These are phyloP conservation scores for Spisula solida DNA, from an alignment of 2,888 invertebrate genomes.

Conservation along the genomic window DNA sequence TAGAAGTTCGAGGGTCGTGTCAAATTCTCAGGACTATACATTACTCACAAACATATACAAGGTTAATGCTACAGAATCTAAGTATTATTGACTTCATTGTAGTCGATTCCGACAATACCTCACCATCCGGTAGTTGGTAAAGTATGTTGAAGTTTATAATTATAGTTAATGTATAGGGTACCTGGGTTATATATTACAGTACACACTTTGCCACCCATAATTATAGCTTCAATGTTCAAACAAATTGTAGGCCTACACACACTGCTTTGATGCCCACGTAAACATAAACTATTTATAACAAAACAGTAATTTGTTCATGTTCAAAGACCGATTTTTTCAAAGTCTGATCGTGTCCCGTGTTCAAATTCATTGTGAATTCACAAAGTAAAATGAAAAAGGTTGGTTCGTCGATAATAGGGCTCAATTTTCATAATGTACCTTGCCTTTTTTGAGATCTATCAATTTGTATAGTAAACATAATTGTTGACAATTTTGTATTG, in stretches of 20 bases:
- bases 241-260: neutral
- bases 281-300: neutral
- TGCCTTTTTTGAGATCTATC: neutral
- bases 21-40: too few species aligned
- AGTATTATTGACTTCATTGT: conserved; percentile 3
- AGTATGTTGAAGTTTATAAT: conserved; percentile 1
- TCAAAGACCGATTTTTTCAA: neutral
- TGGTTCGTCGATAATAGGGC: neutral
- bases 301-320: neutral
- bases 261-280: neutral
- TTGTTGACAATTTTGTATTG: neutral
- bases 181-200: conserved; percentile 2
- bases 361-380: neutral
- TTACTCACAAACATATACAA: too few species aligned
- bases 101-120: conserved; percentile 10
- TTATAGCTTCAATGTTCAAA: neutral
- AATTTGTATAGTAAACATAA: neutral
- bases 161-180: neutral
- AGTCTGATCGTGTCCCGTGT: neutral
- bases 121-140: conserved; percentile 9
- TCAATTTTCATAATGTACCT: neutral
- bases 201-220: neutral
- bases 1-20: too few species aligned
- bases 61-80: neutral
- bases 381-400: neutral